phyloP scores from a whole-genome alignment of 2,888 invertebrate species.

The Eustalomyia histrio region DNA sequence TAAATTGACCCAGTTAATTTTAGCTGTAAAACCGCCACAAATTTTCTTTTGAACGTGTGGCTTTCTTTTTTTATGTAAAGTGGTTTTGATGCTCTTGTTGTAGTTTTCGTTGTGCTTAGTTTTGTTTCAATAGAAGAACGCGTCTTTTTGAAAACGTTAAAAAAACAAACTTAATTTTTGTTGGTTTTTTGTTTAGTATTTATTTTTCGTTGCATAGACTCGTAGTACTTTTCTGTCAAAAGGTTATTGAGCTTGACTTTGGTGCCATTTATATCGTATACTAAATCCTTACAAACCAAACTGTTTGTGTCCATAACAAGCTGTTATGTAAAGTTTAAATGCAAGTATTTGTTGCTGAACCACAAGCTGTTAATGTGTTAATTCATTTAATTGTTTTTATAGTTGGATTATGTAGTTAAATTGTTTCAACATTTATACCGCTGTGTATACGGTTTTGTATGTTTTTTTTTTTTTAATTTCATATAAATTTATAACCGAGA shows the following conservation, averaged over 20 bases:
- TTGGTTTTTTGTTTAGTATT: conserved; percentile 14
- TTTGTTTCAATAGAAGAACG: background rate
- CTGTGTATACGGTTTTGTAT: no score
- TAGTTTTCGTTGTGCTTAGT: background rate
- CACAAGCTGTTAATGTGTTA: background rate
- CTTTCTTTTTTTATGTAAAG: conserved; percentile 35
- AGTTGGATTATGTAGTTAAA: background rate
- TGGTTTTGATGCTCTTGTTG: conserved; percentile 38
- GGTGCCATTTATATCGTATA: conserved; percentile 27
- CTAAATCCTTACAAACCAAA: background rate
- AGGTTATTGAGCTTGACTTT: conserved; percentile 57
- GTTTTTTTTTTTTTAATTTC: no score
- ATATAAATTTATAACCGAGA: no score
- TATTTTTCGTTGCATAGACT: conserved; percentile 5
- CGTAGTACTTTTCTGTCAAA: background rate
- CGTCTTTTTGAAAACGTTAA: background rate
- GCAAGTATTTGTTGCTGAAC: background rate
- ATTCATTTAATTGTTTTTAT: background rate
- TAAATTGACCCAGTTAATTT: conserved; percentile 56
- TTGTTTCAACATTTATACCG: no score
- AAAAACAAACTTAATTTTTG: background rate
- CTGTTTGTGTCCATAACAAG: background rate
- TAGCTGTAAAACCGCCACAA: conserved; percentile 50
- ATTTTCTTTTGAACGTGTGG: conserved; percentile 46
- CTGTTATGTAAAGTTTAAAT: background rate